Evolutionary conservation across 2,113 vertebrate species (phyloP).

Genomic region (Pseudorasbora parva): DNA sequence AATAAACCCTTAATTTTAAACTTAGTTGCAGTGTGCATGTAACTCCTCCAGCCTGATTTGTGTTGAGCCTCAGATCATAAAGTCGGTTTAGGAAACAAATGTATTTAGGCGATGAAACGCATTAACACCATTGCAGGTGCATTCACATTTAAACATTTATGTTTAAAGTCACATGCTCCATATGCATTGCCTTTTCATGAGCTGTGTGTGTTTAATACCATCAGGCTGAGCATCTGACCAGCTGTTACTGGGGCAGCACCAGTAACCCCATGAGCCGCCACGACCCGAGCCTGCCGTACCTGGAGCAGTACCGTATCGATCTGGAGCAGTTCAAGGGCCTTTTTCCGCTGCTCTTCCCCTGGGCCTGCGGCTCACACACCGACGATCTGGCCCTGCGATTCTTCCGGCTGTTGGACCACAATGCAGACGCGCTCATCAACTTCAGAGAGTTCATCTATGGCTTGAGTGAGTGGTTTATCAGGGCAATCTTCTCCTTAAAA

Average conservation of each 20-base stretch:
- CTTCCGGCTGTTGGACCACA: slow-evolving; percentile 91
- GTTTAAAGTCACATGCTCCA: too few species aligned
- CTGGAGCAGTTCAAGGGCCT: slow-evolving; percentile 95
- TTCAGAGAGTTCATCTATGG: slow-evolving; percentile 94
- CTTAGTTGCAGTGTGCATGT: too few species aligned
- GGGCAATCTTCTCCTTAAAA: not conserved
- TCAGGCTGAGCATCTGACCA: slow-evolving; percentile 95
- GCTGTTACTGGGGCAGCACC: slow-evolving; percentile 98
- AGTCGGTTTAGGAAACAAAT: not conserved
- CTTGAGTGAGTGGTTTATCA: slow-evolving; percentile 79
- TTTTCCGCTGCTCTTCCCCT: slow-evolving; percentile 90
- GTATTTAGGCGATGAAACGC: not conserved
- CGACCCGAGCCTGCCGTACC: slow-evolving; percentile 95
- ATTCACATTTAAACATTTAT: not conserved
- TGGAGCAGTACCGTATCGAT: slow-evolving; percentile 98
- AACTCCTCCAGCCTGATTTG: too few species aligned
- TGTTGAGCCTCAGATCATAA: not conserved
- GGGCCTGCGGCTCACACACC: slow-evolving; percentile 88
- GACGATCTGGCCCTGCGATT: slow-evolving; percentile 86
- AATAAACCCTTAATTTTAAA: not conserved
- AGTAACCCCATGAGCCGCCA: slow-evolving; percentile 91
- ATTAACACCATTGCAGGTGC: not conserved
- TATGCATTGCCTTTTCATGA: not conserved
- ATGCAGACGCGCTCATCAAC: slow-evolving; percentile 92
- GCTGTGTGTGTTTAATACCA: not conserved